Base-by-base conservation (phyloP, 2,888 invertebrate species). In the Helobdella robusta region DNA sequence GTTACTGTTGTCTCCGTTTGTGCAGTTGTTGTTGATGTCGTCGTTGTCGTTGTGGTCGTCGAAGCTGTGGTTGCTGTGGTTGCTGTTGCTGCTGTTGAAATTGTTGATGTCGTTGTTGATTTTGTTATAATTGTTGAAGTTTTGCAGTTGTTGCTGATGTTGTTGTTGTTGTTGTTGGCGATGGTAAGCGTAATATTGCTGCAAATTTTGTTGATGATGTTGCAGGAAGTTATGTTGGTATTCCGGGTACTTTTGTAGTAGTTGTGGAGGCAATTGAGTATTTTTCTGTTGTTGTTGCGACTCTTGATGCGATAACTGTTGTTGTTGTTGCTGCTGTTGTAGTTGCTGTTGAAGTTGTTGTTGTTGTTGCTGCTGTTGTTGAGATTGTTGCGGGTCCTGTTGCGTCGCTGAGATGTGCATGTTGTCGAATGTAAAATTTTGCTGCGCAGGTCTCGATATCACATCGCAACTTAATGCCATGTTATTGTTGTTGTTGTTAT, bases 131-230 rank as follows among this genome's bases (percentile, higher is more conserved):
- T 32, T 54, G 54, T 28, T 54, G 54, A 18, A 54, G 30, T 6
- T 28, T 50, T 50, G n/a, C n/a, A n/a, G n/a, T 25, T 56, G 56
- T 30, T 60, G 60, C 40, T 40, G 60, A 8, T 60, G 60, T n/a
- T 35, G 40, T 23, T 60, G 60, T 40, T 60, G 60, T 34, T 62
- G 62, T 11, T 48, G 44, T 20, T 62, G 62, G 25, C 46, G 62
- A 50, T 48, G 36, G 25, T 48, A 18, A 54, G 15, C 32, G 32
- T 30, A 30, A 23, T 54, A 54, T 25, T 32, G 11, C 25, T 54
- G 54, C 11, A 30, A 54, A 54, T 54, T 32, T 25, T 30, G 23
- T 32, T 54, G 54, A 28, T 54, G 54, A 4, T 18, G 32, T 11
- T 18, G 30, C 28, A 23, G 50, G 50, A 23, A 50, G n/a, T n/a